Percentiles rank a stretch among this genome's conserved stretches.
These are phyloP conservation scores for Sussaba pulchella DNA, from an alignment of 2,888 invertebrate species.

Conservation along the genomic window DNA sequence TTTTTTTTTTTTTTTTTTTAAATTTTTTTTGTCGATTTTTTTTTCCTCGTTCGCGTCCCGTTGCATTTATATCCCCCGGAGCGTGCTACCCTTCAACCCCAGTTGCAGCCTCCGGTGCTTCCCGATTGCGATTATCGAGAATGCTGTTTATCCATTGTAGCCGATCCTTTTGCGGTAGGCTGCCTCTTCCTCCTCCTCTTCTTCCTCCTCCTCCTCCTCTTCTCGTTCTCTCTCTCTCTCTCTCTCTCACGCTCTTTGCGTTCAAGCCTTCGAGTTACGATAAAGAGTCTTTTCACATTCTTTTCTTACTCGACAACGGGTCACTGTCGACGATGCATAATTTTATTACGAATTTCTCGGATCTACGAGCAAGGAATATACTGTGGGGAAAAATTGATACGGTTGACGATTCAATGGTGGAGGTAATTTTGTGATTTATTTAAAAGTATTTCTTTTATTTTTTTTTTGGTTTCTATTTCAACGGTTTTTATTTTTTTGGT, in stretches of 20 bases:
- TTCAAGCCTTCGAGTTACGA: slow-evolving; percentile 23
- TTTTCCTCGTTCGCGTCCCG: slow-evolving; percentile 1
- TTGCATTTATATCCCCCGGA: slow-evolving; percentile 9
- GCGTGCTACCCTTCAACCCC: slow-evolving; percentile 16
- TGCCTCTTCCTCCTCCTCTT: no score
- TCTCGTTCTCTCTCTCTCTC: no score
- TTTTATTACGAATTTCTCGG: slow-evolving; percentile 14
- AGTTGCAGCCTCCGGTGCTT: slow-evolving; percentile 33
- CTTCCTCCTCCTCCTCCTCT: no score
- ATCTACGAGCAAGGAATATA: not conserved
- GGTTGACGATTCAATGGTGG: not conserved
- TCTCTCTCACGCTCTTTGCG: no score
- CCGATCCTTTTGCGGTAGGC: slow-evolving; percentile 48
- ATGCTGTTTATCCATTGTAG: slow-evolving; percentile 63
- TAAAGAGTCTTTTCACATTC: slow-evolving; percentile 19
- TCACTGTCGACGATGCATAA: not conserved
- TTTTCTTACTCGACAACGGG: not conserved
- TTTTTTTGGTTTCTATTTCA: not conserved
- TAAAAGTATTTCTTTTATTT: not conserved
- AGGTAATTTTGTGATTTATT: not conserved
- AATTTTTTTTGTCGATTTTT: no score
- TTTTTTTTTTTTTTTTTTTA: no score
- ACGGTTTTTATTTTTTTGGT: not conserved
- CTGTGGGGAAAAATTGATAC: slow-evolving; percentile 7
- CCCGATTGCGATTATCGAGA: slow-evolving; percentile 65